Evolutionary conservation across 2,797 vertebrate genomes (phyloP).

Genomic region (Sylvilagus floridanus): DNA sequence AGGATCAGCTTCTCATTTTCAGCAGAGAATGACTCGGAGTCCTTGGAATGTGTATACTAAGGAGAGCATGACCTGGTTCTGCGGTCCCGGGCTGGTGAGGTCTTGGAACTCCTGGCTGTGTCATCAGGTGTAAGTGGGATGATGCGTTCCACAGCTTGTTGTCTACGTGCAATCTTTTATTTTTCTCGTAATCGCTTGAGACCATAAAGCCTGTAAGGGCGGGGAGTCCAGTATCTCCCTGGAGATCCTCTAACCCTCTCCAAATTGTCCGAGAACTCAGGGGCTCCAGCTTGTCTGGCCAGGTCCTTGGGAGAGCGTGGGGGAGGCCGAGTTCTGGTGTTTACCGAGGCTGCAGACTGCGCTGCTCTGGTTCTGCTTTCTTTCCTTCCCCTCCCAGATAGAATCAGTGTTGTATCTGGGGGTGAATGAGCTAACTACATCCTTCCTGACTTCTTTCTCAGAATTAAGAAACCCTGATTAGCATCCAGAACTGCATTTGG

Average conservation of each 20-base stretch:
- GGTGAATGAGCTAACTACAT: background rate
- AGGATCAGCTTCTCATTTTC: background rate
- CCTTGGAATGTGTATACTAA: background rate
- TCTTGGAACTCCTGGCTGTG: background rate
- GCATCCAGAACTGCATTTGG: background rate
- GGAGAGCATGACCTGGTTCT: background rate
- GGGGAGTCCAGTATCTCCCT: background rate
- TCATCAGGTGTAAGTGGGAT: background rate
- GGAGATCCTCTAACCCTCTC: background rate
- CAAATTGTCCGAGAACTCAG: background rate
- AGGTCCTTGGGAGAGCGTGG: background rate
- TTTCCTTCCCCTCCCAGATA: background rate
- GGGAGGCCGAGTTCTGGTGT: background rate
- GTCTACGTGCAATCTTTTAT: background rate
- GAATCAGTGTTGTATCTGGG: background rate
- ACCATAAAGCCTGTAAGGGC: background rate
- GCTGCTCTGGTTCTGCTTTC: background rate
- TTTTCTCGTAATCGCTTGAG: conserved; percentile 18
- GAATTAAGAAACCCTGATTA: conserved; percentile 20
- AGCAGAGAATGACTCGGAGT: background rate
- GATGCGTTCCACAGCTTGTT: background rate
- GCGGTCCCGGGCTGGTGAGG: background rate
- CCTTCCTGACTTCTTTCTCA: conserved; percentile 41
- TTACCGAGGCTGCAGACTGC: background rate
- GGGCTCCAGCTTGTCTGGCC: background rate